phyloP scores from a whole-genome alignment of 2,888 invertebrate species.

The Calephelis perditalis region DNA sequence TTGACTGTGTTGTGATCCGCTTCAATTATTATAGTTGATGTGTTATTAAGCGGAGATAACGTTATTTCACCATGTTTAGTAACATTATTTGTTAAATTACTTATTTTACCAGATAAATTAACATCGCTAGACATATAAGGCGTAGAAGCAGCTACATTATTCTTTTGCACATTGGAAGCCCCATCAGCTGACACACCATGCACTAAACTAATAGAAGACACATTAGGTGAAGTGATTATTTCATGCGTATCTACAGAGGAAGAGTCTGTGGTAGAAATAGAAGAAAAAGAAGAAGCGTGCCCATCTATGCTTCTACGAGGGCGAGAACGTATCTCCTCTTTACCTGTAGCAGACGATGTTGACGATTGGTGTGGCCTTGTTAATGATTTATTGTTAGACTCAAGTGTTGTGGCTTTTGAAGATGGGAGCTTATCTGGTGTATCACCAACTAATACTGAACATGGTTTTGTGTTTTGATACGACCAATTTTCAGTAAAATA shows the following conservation, averaged over 20 bases:
- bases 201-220: slow-evolving; percentile 64
- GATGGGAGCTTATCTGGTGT: slow-evolving; percentile 83
- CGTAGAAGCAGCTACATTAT: slow-evolving; percentile 40
- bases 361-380: slow-evolving; percentile 81
- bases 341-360: slow-evolving; percentile 75
- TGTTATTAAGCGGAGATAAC: slow-evolving; percentile 22
- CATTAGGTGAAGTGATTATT: slow-evolving; percentile 59
- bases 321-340: slow-evolving; percentile 72
- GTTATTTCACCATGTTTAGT: slow-evolving; percentile 32
- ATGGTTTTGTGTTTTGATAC: slow-evolving; percentile 89
- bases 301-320: slow-evolving; percentile 85
- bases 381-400: slow-evolving; percentile 83
- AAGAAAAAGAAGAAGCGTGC: slow-evolving; percentile 76
- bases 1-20: slow-evolving; percentile 3
- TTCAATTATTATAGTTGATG: slow-evolving; percentile 20
- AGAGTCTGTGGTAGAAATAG: slow-evolving; percentile 59
- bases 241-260: slow-evolving; percentile 75
- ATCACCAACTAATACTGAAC: slow-evolving; percentile 90
- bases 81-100: slow-evolving; percentile 52
- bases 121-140: slow-evolving; percentile 53
- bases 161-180: slow-evolving; percentile 37
- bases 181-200: slow-evolving; percentile 60
- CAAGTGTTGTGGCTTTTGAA: slow-evolving; percentile 83
- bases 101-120: slow-evolving; percentile 45
- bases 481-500: slow-evolving; percentile 89